phyloP scores from a whole-genome alignment of 2,113 vertebrate species.

The Proterorhinus semilunaris region DNA sequence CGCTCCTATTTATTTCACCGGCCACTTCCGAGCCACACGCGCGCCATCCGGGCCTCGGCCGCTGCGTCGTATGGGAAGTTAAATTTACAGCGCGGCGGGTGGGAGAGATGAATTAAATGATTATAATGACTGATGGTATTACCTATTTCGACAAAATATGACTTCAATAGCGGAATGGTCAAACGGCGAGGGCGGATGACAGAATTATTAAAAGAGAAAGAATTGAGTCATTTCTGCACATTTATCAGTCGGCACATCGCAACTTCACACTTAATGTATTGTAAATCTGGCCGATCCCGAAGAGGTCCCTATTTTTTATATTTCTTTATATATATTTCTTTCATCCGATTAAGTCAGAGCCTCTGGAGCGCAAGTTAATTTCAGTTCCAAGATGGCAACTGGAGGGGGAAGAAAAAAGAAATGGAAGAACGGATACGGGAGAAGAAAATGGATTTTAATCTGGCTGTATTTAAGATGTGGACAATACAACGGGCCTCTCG shows the following conservation, averaged over 20 bases:
- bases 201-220: slow-evolving; percentile 80
- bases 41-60: too few relatives aligned
- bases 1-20: neutral
- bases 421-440: neutral
- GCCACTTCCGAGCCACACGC: too few relatives aligned
- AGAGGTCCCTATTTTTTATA: slow-evolving; percentile 56
- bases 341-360: slow-evolving; percentile 64
- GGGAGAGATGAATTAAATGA: slow-evolving; percentile 79
- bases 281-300: slow-evolving; percentile 63
- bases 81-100: slow-evolving; percentile 12
- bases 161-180: slow-evolving; percentile 73
- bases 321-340: slow-evolving; percentile 59
- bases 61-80: too few relatives aligned
- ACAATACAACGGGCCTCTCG: slow-evolving; percentile 57
- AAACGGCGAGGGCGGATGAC: slow-evolving; percentile 71
- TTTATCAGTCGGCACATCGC: slow-evolving; percentile 75
- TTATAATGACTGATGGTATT: slow-evolving; percentile 78
- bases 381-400: slow-evolving; percentile 58
- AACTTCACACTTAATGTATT: slow-evolving; percentile 66
- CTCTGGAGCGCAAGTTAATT: slow-evolving; percentile 65
- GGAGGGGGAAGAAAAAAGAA: slow-evolving; percentile 25
- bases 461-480: slow-evolving; percentile 52
- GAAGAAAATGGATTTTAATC: slow-evolving; percentile 49
- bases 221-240: slow-evolving; percentile 73
- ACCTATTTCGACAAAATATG: slow-evolving; percentile 70